Evolutionary conservation across 2,113 vertebrate genomes (phyloP), one percentile per base, ranked within the genome.

Genomic region (Leptodactylus fuscus): DNA sequence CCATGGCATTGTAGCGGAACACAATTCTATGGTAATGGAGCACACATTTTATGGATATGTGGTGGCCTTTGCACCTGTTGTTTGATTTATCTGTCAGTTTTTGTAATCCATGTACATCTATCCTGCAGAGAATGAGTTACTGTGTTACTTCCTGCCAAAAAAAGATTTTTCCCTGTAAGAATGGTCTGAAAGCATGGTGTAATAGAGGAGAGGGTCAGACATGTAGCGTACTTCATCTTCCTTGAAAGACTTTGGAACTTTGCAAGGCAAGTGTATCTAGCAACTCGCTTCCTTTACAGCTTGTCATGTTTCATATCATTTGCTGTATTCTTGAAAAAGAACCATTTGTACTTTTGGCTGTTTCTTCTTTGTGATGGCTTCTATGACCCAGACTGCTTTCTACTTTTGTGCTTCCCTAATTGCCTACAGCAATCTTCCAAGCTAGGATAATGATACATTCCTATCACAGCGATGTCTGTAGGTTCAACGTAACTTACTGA

Each of bases 401-500:
- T 60, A 15, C 51, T 74, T 83, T 58, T 83, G 34, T 75, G 70
- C 16, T 58, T 55, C 70, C 49, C 24, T 74, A 83, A 83, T 83
- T 83, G 81, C 81, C 81, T 60, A 15, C 51, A 60, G 81, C 69
- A 22, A 60, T 74, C 34, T 83, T 75, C 81, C 34, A 44, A 75
- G 48, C 46, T 60, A 36, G 22, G 10, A 83, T 82, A 83, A 44
- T 75, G 69, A 83, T 83, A 55, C 69, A 60, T 58, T 58, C 81
- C 81, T 74, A 46, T 46, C 24, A 29, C 18, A 51, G 49, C 6
- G 24, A 29, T 75, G 69, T 74, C 36, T 60, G 13, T 12, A 27
- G 81, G 36, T 60, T 75, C n/a, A 58, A 4, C 15, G 16, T 58
- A 82, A 36, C 15, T 24, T 18, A 16, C 44, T n/a, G 13, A 71